Evolutionary conservation across 2,888 invertebrate species (phyloP), one percentile per base, ranked within the genome.

Genomic region (Eupithecia abbreviata): DNA sequence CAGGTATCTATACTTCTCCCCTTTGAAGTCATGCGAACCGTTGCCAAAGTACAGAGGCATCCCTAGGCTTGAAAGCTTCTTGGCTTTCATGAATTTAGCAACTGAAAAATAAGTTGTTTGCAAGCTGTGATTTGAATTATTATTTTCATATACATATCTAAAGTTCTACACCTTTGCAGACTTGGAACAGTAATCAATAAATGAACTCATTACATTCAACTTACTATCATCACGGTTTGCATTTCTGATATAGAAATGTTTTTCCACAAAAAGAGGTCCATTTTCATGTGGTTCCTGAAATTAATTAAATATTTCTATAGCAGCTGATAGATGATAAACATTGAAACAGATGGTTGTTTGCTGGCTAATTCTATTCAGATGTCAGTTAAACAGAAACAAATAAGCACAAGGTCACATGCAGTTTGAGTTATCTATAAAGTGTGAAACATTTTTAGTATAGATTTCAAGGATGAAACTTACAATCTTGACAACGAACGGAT

Each of bases 211-310:
- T 3, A 18, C 10, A 67, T 42, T 42, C 9, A 10, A 95, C 95
- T 96, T 94, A 97, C 97, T 96, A 80, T 97, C 97, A 79, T 96
- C 96, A 83, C 95, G 91, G 86, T 96, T 97, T 0, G 96, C 97
- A 91, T 97, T 97, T 82, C 97, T 96, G 90, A 97, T 96, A 87
- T 98, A 99, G 90, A 98, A 98, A 93, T 98, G 97, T 94, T 98
- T 97, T 94, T 99, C 99, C 71, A 98, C 98, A 95, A 98, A 99
- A 1, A 99, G 92, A 0, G 99, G 99, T 0, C 99, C 99, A 96
- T 99, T 99, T 78, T 96, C 96, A 90, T 97, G 97, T 12, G 99
- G 99, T 93, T 99, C 99, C 98, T 98, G 85, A 58, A 67, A 72
- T 2, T 30, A 62, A 66, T 15, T 10, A 18, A 62, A 47, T 42